Base-by-base conservation (phyloP, 2,113 vertebrate genomes). In the Erythrocercus mccallii region DNA sequence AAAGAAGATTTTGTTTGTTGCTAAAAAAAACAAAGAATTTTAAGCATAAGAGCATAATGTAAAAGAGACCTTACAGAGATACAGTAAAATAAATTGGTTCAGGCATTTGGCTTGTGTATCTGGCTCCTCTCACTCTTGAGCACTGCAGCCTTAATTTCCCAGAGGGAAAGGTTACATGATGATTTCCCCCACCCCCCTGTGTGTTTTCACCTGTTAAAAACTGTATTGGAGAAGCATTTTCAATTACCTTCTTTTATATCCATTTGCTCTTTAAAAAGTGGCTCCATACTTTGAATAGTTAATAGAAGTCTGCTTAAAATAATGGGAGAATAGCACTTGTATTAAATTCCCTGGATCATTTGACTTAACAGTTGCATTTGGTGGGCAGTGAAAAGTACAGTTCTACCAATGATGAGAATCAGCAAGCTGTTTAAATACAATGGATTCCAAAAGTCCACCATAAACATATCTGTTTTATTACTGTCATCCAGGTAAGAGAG, bases 391-490 rank as follows among this genome's bases (percentile, higher is more conserved):
- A 82, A 76, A 81, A 94, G 86, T 61, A 17, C 18, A 53, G 68
- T 77, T 93, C 82, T 79, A 56, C 54, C 21, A 10, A 45, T 88
- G 86, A 94, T 93, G 86, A 95, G 86, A 81, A 90, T 93, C 86
- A 96, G 94, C 88, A 95, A 95, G 94, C 90, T 96, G 72, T 93
- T 94, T 94, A 86, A 96, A 74, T 8, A 18, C 92, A 96, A 94
- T 71, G 56, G 85, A 86, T 96, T 95, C 94, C 82, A 73, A 93
- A 96, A 96, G 93, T 96, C 92, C 56, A 93, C 96, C 93, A 93
- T 96, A 96, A 96, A 95, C 92, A 92, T 92, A 96, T 97, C 95
- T 96, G 92, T 94, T 97, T 95, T 94, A 96, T 97, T 94, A 92
- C 90, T 96, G 95, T 95, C 96, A 93, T 90, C 79, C 92, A 97